These are phyloP conservation scores for Lacanobia oleracea DNA, from an alignment of 2,888 invertebrate genomes.

Conservation along the genomic window DNA sequence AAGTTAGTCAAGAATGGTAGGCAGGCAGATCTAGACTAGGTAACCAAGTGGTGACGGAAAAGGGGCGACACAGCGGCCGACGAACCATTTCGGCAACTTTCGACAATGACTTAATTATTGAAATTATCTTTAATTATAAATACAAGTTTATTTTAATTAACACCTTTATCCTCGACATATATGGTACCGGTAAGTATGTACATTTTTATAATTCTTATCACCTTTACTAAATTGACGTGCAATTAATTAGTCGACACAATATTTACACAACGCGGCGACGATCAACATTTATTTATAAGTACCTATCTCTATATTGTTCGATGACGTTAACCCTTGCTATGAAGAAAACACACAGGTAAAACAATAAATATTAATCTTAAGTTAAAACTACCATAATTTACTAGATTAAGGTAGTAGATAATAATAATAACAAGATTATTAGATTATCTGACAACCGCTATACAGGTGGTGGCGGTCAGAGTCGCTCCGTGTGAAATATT, in stretches of 20 bases:
- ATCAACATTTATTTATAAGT: conserved; percentile 9
- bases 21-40: neutral
- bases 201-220: conserved; percentile 4
- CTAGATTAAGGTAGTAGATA: neutral
- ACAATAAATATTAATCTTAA: conserved; percentile 23
- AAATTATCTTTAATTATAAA: too few species aligned
- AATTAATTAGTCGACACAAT: conserved; percentile 12
- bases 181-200: too few species aligned
- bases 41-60: too few species aligned
- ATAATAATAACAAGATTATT: conserved; percentile 1
- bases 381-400: neutral
- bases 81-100: too few species aligned
- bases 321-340: conserved; percentile 31
- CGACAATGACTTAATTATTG: too few species aligned
- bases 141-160: neutral
- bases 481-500: neutral
- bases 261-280: neutral
- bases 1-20: neutral
- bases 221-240: conserved; percentile 1
- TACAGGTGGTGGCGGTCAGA: neutral
- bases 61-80: too few species aligned
- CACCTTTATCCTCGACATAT: neutral
- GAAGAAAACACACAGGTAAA: neutral
- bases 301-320: neutral
- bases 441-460: neutral